These are phyloP conservation scores for Arnoldichthys spilopterus DNA, from an alignment of 2,797 vertebrate genomes.

Conservation along the genomic window DNA sequence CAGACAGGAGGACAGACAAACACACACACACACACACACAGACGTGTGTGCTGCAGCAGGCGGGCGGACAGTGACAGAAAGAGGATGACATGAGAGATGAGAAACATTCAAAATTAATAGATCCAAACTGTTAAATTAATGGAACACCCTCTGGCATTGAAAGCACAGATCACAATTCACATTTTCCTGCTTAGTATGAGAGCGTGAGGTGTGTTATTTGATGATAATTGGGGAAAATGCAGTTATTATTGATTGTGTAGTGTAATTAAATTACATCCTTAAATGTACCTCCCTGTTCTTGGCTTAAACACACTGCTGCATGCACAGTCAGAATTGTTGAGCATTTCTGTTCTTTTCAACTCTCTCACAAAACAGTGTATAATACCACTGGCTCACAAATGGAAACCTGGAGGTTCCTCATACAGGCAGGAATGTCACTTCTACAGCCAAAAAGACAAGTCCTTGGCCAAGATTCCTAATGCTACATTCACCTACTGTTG, in stretches of 20 bases:
- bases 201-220: background rate
- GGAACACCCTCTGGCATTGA: background rate
- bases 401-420: background rate
- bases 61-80: background rate
- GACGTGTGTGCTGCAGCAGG: background rate
- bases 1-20: slow-evolving; percentile 10
- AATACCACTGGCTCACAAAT: no score
- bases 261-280: background rate
- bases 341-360: background rate
- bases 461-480: background rate
- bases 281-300: background rate
- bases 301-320: no score
- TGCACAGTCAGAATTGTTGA: background rate
- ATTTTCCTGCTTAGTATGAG: no score
- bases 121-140: background rate
- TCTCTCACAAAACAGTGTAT: no score
- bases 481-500: no score
- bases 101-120: background rate
- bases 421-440: background rate
- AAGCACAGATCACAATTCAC: background rate
- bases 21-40: background rate
- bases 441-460: background rate
- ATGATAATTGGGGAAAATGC: background rate
- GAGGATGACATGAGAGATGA: background rate
- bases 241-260: background rate